Evolutionary conservation across 2,113 vertebrate species (phyloP), one percentile per base, ranked within the genome.

Genomic region (Herpetotheres cachinnans): DNA sequence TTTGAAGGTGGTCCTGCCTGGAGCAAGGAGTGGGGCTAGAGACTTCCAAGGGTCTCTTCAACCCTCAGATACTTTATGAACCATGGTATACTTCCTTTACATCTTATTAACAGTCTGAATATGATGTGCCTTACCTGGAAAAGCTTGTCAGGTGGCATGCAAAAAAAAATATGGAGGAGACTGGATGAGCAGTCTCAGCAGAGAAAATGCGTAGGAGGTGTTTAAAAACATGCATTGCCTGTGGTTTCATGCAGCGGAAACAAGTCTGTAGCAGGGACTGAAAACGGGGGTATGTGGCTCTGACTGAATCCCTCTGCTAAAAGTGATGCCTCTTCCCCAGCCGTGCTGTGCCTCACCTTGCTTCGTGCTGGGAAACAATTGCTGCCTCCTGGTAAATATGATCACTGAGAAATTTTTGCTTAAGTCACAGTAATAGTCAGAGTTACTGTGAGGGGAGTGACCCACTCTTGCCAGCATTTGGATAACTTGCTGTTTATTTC

Each of bases 201-300:
- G 84, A 77, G 88, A 91, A 62, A 66, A 91, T 0, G 69, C 40
- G 92, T 89, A 66, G 90, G 93, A 93, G 93, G 83, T 92, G 89
- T 92, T 96, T 96, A 90, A 95, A 94, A 95, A 96, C 96, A 97
- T 46, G 61, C 52, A 11, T 11, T 92, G 92, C 94, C 59, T 92
- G 94, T 66, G 95, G 93, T 32, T 91, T 63, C 21, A 11, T 88
- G 93, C 89, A 42, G 81, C 19, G 67, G 96, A 96, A 95, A 82
- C 40, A 10, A 86, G 83, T 22, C 86, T 42, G 80, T 47, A 66
- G 86, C 91, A 73, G 94, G 70, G 86, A 27, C 93, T 30, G 74
- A 26, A 20, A 27, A 29, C 3, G 32, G 65, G 86, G 70, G 38
- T 27, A 12, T 21, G 69, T 3, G 72, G 89, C 90, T 94, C 29